Evolutionary conservation across 2,797 vertebrate genomes (phyloP).

Genomic region (Labroides dimidiatus): DNA sequence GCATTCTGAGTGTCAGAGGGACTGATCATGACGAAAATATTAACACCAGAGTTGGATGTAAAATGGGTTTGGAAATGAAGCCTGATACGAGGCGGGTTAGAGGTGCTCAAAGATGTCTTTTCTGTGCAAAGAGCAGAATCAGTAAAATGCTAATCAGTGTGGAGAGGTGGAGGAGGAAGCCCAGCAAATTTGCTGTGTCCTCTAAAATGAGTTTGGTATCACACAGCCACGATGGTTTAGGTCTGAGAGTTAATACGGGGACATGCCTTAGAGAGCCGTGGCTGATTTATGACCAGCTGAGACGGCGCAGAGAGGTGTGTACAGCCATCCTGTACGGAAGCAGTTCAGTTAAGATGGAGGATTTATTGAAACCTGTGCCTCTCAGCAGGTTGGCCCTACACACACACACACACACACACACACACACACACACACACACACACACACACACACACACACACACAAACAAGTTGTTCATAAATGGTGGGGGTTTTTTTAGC

Average conservation of each 20-base stretch:
- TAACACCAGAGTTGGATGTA: conserved; percentile 12
- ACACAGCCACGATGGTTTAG: conserved; percentile 34
- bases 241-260: conserved; percentile 48
- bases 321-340: conserved; percentile 45
- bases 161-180: conserved; percentile 36
- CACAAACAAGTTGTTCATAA: background rate
- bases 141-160: conserved; percentile 66
- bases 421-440: conserved; percentile 17
- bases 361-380: conserved; percentile 64
- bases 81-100: conserved; percentile 15
- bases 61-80: conserved; percentile 13
- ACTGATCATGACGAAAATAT: conserved; percentile 35
- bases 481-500: background rate
- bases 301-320: conserved; percentile 58
- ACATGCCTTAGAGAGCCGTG: conserved; percentile 35
- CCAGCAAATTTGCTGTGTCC: conserved; percentile 66
- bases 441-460: background rate
- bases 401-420: background rate
- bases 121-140: conserved; percentile 61
- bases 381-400: conserved; percentile 31
- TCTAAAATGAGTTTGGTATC: conserved; percentile 68
- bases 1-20: conserved; percentile 23
- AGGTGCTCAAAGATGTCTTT: conserved; percentile 10
- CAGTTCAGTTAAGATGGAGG: conserved; percentile 44
- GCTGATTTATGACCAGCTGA: conserved; percentile 71